A percentile compares a stretch with the other conserved stretches of the same genome.
Evolutionary conservation across 1,140 invertebrate species (phyloP).

Genomic region (Euwallacea fornicatus): DNA sequence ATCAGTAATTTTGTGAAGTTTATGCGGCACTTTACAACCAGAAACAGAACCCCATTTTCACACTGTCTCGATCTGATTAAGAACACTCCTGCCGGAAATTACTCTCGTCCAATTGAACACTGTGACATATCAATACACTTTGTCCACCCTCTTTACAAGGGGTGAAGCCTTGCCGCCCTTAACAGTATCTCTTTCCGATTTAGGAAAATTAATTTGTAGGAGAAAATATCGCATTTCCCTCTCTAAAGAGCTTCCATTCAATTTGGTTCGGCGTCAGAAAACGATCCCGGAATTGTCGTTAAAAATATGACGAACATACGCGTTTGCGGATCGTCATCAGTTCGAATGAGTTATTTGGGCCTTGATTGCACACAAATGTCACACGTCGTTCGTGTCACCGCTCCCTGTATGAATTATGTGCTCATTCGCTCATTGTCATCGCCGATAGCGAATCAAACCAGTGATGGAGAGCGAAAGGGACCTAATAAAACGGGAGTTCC

Average conservation of each 20-base stretch:
- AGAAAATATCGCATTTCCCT: neutral
- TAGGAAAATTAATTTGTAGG: conserved; percentile 18
- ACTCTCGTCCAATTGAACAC: conserved; percentile 30
- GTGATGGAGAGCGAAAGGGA: neutral
- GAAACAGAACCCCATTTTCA: neutral
- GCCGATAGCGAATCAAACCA: conserved; percentile 35
- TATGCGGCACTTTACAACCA: conserved; percentile 1
- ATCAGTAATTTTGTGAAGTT: conserved; percentile 18
- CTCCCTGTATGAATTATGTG: conserved; percentile 42
- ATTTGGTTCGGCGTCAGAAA: too few species aligned
- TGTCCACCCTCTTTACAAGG: conserved; percentile 32
- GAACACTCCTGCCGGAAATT: conserved; percentile 23
- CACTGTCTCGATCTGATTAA: conserved; percentile 25
- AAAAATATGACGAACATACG: conserved; percentile 36
- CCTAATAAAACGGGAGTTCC: too few species aligned
- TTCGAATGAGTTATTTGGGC: conserved; percentile 52
- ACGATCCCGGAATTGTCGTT: neutral
- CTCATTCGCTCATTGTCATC: conserved; percentile 45
- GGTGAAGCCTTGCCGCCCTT: conserved; percentile 17
- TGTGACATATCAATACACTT: conserved; percentile 34
- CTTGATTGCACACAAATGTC: conserved; percentile 52
- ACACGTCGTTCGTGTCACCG: conserved; percentile 33
- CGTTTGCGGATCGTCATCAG: conserved; percentile 36
- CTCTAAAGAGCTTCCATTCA: too few species aligned
- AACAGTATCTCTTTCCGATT: conserved; percentile 28